Base-by-base conservation (phyloP, 2,797 vertebrate genomes). In the Taenioides sp. region DNA sequence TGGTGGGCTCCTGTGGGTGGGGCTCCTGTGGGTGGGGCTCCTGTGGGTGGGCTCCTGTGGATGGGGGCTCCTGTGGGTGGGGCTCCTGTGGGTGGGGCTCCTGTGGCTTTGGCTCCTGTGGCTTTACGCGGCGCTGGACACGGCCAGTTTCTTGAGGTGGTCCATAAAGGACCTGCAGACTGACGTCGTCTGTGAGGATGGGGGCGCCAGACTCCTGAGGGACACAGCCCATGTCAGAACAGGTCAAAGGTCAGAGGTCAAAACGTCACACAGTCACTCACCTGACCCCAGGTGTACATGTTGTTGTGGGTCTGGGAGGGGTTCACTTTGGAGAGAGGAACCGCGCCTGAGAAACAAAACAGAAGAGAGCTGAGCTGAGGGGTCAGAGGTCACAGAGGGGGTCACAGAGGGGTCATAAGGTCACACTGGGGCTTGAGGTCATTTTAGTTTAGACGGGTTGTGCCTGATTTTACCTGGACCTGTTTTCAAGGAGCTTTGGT, bases 111-210 rank as follows among this genome's bases (percentile, higher is more conserved):
- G 28, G n/a, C n/a, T n/a, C n/a, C n/a, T 16, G 58, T 14, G 4
- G 9, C 7, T 47, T 10, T 73, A 92, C 77, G 97, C 96, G 54
- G 98, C 96, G 77, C 97, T 98, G 74, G 97, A 98, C 27, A 99
- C 98, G 0, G 98, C 98, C 0, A 99, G 94, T 84, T 98, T 98
- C 94, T 99, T 99, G 87, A 99, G 93, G 87, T 99, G 98, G 89
- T 98, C 98, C 98, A 99, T 99, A 83, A 99, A 99, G 59, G 59
- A 99, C 98, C 91, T 99, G 98, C 81, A 99, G 94, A 78, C 97
- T 99, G 88, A 99, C 97, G 60, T 99, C 97, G 62, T 99, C 98
- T 0, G 98, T 99, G 75, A 99, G 95, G 91, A 99, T 98, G 2
- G 98, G 97, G 34, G 98, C 96, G 71, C 98, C 98, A 16, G 96